Evolutionary conservation across 2,113 vertebrate genomes (phyloP), one percentile per base, ranked within the genome.

Genomic region (Thryonomys swinderianus): DNA sequence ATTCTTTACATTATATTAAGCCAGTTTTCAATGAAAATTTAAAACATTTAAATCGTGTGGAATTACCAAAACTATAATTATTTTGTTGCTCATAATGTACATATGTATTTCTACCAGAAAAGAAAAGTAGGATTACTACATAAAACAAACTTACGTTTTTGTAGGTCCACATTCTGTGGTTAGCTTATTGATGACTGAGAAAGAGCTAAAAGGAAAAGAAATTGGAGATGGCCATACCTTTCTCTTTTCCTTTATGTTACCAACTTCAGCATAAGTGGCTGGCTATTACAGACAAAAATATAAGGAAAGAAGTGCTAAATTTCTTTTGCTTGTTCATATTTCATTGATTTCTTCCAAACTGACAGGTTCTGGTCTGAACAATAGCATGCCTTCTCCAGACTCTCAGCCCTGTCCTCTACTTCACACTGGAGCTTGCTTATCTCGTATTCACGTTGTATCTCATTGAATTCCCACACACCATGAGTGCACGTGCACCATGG

Each of bases 1-100:
- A 87, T 57, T 32, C 37, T 90, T 96, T 74, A 34, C 71, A 55
- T 27, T n/a, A 21, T 61, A 8, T 30, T 57, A 25, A 18, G 80
- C 0, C 30, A 92, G 73, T 62, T 90, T 90, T 42, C 92, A 91
- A 55, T 74, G 11, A 13, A 94, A 69, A 86, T 86, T 90, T 84
- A 90, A 95, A 74, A 6, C 69, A 79, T 67, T 95, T 89, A 67
- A 17, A 30, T 90, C 34, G 51, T 66, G 2, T 64, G 48, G 23
- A 82, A 82, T 82, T 40, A 55, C 10, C 48, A 88, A 86, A 83
- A 89, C 89, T 34, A 27, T 45, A 53, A 64, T 67, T 80, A 81
- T 53, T 90, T 62, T 90, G 16, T 92, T 76, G 40, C 37, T 85
- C 32, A 51, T 25, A n/a, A 66, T 0, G 25, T 2, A 1, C 8